A percentile compares a stretch with the other conserved stretches of the same genome.
phyloP scores from a whole-genome alignment of 2,113 vertebrate species.

The Chionomys nivalis region DNA sequence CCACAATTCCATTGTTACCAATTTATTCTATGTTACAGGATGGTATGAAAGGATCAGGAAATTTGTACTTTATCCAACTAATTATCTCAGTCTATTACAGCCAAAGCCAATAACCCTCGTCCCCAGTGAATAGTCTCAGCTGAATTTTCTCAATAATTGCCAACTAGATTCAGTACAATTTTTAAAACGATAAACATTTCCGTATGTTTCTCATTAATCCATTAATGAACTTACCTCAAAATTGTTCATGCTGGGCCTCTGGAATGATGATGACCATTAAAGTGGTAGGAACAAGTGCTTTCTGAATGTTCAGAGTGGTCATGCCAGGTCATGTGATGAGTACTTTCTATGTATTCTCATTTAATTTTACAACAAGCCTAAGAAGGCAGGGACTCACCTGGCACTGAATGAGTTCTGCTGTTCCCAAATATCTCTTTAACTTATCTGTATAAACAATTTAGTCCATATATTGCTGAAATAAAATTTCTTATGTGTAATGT shows the following conservation, averaged over 20 bases:
- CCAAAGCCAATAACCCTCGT: slow-evolving; percentile 55
- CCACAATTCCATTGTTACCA: neutral
- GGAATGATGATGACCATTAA: slow-evolving; percentile 47
- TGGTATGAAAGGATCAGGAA: slow-evolving; percentile 32
- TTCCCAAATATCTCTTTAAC: slow-evolving; percentile 59
- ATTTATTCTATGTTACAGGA: slow-evolving; percentile 35
- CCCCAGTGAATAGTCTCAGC: slow-evolving; percentile 43
- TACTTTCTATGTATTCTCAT: slow-evolving; percentile 36
- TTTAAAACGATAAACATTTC: slow-evolving; percentile 40
- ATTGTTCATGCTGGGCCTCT: neutral
- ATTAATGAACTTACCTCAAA: slow-evolving; percentile 37
- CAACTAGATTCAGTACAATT: slow-evolving; percentile 19
- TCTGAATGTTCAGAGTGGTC: neutral
- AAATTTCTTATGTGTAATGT: slow-evolving; percentile 41
- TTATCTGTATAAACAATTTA: slow-evolving; percentile 54
- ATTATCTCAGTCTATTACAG: slow-evolving; percentile 64
- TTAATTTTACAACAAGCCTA: slow-evolving; percentile 54
- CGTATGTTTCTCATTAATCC: slow-evolving; percentile 55
- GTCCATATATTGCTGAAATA: slow-evolving; percentile 58
- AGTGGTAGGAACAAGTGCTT: slow-evolving; percentile 35
- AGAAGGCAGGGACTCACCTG: neutral
- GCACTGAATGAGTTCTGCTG: neutral
- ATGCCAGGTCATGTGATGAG: neutral
- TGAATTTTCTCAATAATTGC: slow-evolving; percentile 53
- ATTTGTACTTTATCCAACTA: slow-evolving; percentile 63